These are phyloP conservation scores for Henricia sp. DNA, from an alignment of 53 echinoderm and acorn worm species.

Conservation along the genomic window DNA sequence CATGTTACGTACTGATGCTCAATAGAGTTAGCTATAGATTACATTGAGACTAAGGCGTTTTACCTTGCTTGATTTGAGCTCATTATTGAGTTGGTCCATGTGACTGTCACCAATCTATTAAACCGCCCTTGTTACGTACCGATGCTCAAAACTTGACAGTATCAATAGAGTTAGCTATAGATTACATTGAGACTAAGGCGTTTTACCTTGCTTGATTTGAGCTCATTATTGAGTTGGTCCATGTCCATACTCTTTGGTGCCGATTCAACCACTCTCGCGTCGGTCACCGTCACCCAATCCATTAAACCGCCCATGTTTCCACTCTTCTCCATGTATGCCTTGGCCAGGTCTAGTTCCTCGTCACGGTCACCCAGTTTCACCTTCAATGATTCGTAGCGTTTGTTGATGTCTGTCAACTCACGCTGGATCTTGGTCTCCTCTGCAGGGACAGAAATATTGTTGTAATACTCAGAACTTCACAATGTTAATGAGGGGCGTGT, in stretches of 20 bases:
- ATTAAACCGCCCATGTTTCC: constrained; percentile 82
- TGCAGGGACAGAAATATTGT: constrained; percentile 4
- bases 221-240: constrained; percentile 80
- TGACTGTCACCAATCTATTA: too few species aligned
- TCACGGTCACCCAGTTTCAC: constrained; percentile 85
- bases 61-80: too few species aligned
- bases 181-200: neutral
- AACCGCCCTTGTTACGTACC: too few species aligned
- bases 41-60: too few species aligned
- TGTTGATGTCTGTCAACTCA: constrained; percentile 86
- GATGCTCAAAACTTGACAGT: too few species aligned
- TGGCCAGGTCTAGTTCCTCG: constrained; percentile 89
- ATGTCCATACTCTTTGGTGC: constrained; percentile 82
- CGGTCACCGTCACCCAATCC: constrained; percentile 94
- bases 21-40: too few species aligned
- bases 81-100: too few species aligned
- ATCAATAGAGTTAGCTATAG: neutral
- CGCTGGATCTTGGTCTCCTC: constrained; percentile 87
- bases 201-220: constrained; percentile 86
- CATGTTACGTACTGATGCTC: too few species aligned
- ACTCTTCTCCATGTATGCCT: constrained; percentile 84
- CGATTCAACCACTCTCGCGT: constrained; percentile 83
- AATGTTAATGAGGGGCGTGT: too few species aligned
- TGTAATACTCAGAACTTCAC: too few species aligned
- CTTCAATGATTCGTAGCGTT: constrained; percentile 83